Percentiles rank a stretch among this genome's conserved stretches.
Evolutionary conservation across 2,113 vertebrate species (phyloP).

Genomic region (Archocentrus centrarchus): DNA sequence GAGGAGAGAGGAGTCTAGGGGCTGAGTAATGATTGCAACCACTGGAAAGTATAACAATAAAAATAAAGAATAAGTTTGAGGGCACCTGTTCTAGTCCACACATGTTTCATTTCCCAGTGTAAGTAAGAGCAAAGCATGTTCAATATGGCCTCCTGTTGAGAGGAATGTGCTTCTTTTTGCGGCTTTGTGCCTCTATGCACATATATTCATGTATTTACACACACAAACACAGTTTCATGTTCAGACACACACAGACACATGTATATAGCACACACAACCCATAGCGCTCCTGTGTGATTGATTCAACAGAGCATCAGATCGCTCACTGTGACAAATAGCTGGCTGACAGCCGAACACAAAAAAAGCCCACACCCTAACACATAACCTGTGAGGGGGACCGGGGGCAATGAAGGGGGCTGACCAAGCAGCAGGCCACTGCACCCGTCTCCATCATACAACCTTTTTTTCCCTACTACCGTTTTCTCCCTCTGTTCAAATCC

Average conservation of each 20-base stretch:
- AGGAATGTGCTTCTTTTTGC: constrained; percentile 32
- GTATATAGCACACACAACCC: constrained; percentile 63
- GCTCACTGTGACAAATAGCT: constrained; percentile 83
- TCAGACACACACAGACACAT: constrained; percentile 51
- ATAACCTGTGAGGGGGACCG: constrained; percentile 78
- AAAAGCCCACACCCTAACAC: constrained; percentile 77
- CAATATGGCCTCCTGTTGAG: constrained; percentile 40
- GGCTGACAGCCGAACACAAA: constrained; percentile 79
- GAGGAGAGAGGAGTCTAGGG: constrained; percentile 46
- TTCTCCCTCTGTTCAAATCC: constrained; percentile 38
- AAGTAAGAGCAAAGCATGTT: constrained; percentile 57
- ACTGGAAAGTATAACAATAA: constrained; percentile 48
- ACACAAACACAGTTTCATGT: constrained; percentile 53
- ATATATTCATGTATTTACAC: constrained; percentile 51
- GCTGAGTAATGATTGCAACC: constrained; percentile 57
- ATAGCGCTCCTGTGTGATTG: constrained; percentile 73
- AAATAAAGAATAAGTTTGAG: constrained; percentile 24
- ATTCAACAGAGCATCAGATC: constrained; percentile 79
- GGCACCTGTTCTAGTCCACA: constrained; percentile 19
- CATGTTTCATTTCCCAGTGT: constrained; percentile 16
- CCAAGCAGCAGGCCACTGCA: constrained; percentile 69
- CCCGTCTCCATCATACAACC: constrained; percentile 52
- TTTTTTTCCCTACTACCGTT: not conserved
- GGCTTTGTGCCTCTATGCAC: constrained; percentile 22
- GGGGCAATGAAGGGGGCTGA: constrained; percentile 56